These are phyloP conservation scores for Denticeps clupeoides DNA, from an alignment of 2,797 vertebrate species.

Conservation along the genomic window DNA sequence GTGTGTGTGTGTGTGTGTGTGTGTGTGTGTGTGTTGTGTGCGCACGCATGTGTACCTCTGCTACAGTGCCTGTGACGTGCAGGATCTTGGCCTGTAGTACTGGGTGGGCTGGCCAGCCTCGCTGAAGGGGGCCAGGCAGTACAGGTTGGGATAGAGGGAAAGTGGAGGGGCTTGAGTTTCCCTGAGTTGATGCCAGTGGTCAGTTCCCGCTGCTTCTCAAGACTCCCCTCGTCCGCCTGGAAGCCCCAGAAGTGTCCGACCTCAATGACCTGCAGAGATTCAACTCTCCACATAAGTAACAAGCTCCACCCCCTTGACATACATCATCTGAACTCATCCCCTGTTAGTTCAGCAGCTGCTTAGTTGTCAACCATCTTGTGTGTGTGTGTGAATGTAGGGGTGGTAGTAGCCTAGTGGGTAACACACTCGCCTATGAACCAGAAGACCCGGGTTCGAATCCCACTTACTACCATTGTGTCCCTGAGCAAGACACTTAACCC, in stretches of 20 bases:
- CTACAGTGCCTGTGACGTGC: constrained; percentile 56
- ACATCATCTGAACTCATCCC: no score
- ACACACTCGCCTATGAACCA: no score
- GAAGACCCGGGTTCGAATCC: no score
- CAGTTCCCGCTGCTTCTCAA: constrained; percentile 55
- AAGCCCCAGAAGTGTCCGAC: constrained; percentile 95
- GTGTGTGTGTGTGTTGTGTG: no score
- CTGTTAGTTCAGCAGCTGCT: no score
- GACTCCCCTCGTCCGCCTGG: constrained; percentile 61
- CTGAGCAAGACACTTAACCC: no score
- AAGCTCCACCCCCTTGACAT: no score
- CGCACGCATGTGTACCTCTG: constrained; percentile 72
- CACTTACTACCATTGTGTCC: no score
- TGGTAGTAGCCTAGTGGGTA: no score
- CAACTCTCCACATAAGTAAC: not conserved
- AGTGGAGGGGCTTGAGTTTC: constrained; percentile 51
- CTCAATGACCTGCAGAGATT: constrained; percentile 70
- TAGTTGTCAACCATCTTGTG: no score
- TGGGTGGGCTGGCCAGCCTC: constrained; percentile 35
- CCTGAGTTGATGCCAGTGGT: constrained; percentile 56
- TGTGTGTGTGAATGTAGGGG: no score
- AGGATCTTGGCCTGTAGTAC: constrained; percentile 81
- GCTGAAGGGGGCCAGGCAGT: constrained; percentile 79
- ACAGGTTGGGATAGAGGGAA: constrained; percentile 66
- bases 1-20: no score